Percentiles rank a stretch among this genome's conserved stretches.
These are phyloP conservation scores for Druceiella hillmani DNA, from an alignment of 2,888 invertebrate species.

Conservation along the genomic window DNA sequence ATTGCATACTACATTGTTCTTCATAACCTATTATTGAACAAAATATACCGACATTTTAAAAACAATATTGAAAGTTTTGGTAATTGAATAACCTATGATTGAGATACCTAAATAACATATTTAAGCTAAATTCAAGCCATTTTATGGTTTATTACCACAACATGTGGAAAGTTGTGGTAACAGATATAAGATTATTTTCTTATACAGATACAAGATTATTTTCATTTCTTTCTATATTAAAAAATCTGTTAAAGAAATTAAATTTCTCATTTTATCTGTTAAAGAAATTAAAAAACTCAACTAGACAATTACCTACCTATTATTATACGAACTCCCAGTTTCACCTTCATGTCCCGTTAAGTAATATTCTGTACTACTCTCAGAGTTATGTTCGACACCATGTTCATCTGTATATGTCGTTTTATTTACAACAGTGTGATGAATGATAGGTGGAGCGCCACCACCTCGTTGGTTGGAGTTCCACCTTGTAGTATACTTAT, in stretches of 20 bases:
- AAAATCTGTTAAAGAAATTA: slow-evolving; percentile 29
- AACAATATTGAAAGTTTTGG: too few species aligned
- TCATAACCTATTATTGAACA: too few species aligned
- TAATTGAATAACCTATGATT: too few species aligned
- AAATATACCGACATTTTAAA: too few species aligned
- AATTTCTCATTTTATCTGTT: slow-evolving; percentile 2
- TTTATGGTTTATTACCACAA: too few species aligned
- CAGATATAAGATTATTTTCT: too few species aligned
- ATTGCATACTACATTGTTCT: too few species aligned
- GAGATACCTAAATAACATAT: too few species aligned
- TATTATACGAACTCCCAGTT: slow-evolving; percentile 39
- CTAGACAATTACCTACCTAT: slow-evolving; percentile 35
- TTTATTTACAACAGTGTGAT: slow-evolving; percentile 27
- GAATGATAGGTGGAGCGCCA: slow-evolving; percentile 28
- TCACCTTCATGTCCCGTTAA: slow-evolving; percentile 43
- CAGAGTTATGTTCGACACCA: slow-evolving; percentile 40
- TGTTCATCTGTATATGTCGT: slow-evolving; percentile 41
- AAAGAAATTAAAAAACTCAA: background rate
- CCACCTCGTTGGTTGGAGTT: slow-evolving; percentile 19
- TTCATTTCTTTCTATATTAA: too few species aligned
- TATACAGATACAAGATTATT: too few species aligned
- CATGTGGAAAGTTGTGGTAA: too few species aligned
- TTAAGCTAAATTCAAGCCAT: too few species aligned
- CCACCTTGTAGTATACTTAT: slow-evolving; percentile 18
- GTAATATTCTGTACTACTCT: slow-evolving; percentile 49